Evolutionary conservation across 2,113 vertebrate species (phyloP), one percentile per base, ranked within the genome.

Genomic region (Zonotrichia leucophrys): DNA sequence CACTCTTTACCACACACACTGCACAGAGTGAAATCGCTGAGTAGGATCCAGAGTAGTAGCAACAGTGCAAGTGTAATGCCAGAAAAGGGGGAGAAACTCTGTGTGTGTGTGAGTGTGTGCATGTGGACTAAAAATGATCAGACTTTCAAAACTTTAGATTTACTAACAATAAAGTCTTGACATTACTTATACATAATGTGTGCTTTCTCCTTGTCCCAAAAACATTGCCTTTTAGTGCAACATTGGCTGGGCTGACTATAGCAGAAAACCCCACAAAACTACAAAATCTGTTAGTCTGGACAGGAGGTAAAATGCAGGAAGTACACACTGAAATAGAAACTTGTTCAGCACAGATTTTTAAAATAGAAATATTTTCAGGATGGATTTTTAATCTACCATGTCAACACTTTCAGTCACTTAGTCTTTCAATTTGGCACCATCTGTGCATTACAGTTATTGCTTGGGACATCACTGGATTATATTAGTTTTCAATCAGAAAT

Each of bases 371-470:
- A 86, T 77, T 83, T 93, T 90, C 92, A 88, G 64, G 52, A 95
- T 83, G 68, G 60, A 78, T 83, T 94, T 95, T 93, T 92, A 94
- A 91, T 95, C 52, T 87, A 72, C 74, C 63, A 67, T 37, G 47
- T 79, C 91, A 90, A 86, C 62, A 68, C 47, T 74, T 96, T 74
- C 42, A 64, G 67, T 66, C 67, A 77, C 80, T 92, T 92, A 95
- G 83, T 90, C 80, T 96, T 96, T 88, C 72, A 95, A 50, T 96
- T 95, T 93, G 79, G 86, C 85, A 92, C 66, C 86, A 95, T 91
- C 58, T 95, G 77, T 89, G 70, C 67, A 66, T 83, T 93, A 64
- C 69, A 89, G 83, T 83, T 94, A 84, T 69, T 94, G 72, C 55
- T 67, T 68, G 66, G 92, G 86, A 96, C 50, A 87, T 83, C 63